phyloP scores from a whole-genome alignment of 2,113 vertebrate species.

The Amblyopsis rosae region DNA sequence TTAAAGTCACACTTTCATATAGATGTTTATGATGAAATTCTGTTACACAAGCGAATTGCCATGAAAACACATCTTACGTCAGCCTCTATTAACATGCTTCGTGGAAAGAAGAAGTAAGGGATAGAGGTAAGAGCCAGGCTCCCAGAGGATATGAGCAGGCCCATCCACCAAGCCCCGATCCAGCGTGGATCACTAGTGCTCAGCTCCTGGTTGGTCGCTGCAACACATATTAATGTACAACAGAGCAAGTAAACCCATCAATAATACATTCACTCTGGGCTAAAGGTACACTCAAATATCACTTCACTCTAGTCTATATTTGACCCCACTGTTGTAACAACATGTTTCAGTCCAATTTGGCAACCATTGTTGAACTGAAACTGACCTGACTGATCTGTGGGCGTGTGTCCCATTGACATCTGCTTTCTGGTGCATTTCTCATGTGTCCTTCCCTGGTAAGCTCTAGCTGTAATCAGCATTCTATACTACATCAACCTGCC shows the following conservation, averaged over 20 bases:
- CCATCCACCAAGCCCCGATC: slow-evolving; percentile 98
- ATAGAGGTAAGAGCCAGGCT: slow-evolving; percentile 84
- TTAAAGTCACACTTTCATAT: no score
- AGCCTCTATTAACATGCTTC: slow-evolving; percentile 53
- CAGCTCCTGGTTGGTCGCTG: slow-evolving; percentile 70
- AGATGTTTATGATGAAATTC: no score
- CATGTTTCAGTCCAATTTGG: no score
- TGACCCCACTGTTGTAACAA: no score
- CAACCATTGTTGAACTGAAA: no score
- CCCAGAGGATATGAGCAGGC: slow-evolving; percentile 84
- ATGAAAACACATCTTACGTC: slow-evolving; percentile 45
- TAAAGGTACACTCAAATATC: neutral
- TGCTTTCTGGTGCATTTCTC: neutral
- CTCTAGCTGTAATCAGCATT: neutral
- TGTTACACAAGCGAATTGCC: neutral
- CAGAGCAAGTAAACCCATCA: neutral
- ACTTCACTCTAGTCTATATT: no score
- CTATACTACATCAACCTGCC: slow-evolving; percentile 14
- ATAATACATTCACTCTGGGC: neutral
- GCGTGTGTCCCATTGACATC: neutral
- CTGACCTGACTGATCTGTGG: neutral
- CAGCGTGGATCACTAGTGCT: slow-evolving; percentile 84
- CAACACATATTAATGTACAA: neutral
- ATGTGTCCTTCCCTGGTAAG: neutral
- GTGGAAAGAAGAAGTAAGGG: slow-evolving; percentile 96